phyloP scores from a whole-genome alignment of 2,888 invertebrate genomes.

The Scaptomyza flava region DNA sequence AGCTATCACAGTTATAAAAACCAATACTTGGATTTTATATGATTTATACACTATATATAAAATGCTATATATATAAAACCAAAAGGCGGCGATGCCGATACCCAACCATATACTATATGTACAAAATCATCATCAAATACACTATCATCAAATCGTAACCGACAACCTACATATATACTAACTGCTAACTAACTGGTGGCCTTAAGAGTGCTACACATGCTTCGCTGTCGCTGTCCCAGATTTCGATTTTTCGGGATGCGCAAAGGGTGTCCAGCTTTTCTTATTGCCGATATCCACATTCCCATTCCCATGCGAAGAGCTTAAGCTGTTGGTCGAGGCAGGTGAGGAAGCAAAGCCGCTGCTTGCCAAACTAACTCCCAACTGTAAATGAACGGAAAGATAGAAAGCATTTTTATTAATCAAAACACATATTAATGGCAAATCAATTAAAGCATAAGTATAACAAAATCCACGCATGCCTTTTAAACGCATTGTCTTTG shows the following conservation, averaged over 20 bases:
- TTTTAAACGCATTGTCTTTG: background rate
- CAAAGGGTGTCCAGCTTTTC: conserved; percentile 46
- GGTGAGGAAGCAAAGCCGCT: conserved; percentile 66
- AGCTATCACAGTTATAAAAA: conserved; percentile 64
- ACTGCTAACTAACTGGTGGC: conserved; percentile 25
- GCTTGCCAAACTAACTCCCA: conserved; percentile 63
- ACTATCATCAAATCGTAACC: conserved; percentile 28
- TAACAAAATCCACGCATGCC: conserved; percentile 12
- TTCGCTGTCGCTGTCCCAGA: conserved; percentile 22
- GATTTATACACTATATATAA: conserved; percentile 40
- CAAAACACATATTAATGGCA: conserved; percentile 35
- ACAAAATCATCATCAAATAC: conserved; percentile 19
- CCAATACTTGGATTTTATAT: conserved; percentile 3
- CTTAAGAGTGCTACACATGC: conserved; percentile 33
- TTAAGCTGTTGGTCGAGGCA: conserved; percentile 41
- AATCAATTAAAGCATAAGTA: conserved; percentile 10
- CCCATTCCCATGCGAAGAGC: conserved; percentile 33
- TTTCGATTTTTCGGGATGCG: conserved; percentile 40
- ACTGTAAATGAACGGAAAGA: conserved; percentile 57
- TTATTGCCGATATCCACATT: conserved; percentile 19
- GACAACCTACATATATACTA: conserved; percentile 53
- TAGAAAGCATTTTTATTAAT: conserved; percentile 31
- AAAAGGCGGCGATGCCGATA: conserved; percentile 49
- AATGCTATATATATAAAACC: conserved; percentile 55
- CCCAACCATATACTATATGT: conserved; percentile 41